Evolutionary conservation across 2,797 vertebrate genomes (phyloP), one percentile per base, ranked within the genome.

Genomic region (Tiaroga cobitis): DNA sequence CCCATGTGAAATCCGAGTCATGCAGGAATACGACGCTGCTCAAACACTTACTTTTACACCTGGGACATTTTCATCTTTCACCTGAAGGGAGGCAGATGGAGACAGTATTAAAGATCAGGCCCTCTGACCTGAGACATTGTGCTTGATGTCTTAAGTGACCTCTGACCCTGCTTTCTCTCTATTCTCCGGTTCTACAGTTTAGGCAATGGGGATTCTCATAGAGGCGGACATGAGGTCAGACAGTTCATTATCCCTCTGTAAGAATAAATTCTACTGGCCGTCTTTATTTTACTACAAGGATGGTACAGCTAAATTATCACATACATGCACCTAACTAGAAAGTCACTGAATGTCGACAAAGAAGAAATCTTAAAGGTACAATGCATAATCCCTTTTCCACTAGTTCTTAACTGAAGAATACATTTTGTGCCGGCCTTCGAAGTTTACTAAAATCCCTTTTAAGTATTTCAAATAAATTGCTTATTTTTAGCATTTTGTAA

Each of bases 31-130:
- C 16, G 4, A 85, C 21, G 15, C 49, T 26, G 56, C 41, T 70
- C 46, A 54, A 78, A 85, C 92, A 97, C 98, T 99, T 98, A 99
- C 94, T 93, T 93, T 96, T 84, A 91, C 89, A 90, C 93, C 92
- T 85, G 95, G 90, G 91, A 96, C 96, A 93, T 95, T 97, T 90
- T 97, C 97, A 91, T 97, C 97, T 95, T 98, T 98, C 92, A 98
- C 98, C 97, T 99, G 93, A 94, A 91, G 90, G 91, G 90, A 82
- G 90, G 91, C 24, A 91, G 87, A 89, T 88, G 67, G 87, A 74
- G 26, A 61, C 69, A 26, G 32, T 32, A 21, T 41, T 29, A 67
- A n/a, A 88, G 24, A 63, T 63, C 24, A 85, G n/a, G 43, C 3
- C 54, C 24, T 81, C 41, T 19, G 21, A 65, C 10, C 41, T 41